Evolutionary conservation across 2,113 vertebrate species (phyloP).

Genomic region (Menidia beryllina): DNA sequence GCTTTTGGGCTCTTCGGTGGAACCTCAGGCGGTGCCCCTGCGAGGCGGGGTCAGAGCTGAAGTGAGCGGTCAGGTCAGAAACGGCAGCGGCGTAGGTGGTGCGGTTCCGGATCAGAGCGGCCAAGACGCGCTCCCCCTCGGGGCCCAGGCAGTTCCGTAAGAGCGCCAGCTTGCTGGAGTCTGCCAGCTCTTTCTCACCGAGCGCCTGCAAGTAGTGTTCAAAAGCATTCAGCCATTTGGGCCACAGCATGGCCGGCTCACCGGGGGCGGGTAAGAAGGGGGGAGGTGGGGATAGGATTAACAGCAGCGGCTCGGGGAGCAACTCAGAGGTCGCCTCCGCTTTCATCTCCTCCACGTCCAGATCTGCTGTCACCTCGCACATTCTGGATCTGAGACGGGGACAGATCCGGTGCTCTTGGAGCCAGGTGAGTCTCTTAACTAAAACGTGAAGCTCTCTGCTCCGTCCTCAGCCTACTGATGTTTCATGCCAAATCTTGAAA

Average conservation of each 20-base stretch:
- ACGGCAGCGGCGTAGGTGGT: constrained; percentile 46
- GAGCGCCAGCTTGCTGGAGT: constrained; percentile 62
- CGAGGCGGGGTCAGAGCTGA: constrained; percentile 30
- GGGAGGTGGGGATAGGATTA: constrained; percentile 69
- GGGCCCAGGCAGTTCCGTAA: constrained; percentile 70
- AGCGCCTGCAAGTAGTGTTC: constrained; percentile 62
- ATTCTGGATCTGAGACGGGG: constrained; percentile 24
- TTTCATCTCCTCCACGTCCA: constrained; percentile 32
- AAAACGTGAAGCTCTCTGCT: background rate
- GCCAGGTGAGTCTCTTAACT: too few relatives aligned
- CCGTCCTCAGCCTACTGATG: constrained; percentile 11
- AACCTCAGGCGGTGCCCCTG: constrained; percentile 55
- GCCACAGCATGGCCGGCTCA: constrained; percentile 56
- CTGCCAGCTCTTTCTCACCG: constrained; percentile 55
- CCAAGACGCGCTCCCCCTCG: constrained; percentile 62
- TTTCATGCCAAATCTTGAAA: constrained; percentile 16
- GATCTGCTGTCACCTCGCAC: constrained; percentile 38
- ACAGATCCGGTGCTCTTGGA: too few relatives aligned
- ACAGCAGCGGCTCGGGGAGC: constrained; percentile 59
- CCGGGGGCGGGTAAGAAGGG: constrained; percentile 51
- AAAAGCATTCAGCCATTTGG: constrained; percentile 66
- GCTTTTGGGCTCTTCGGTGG: constrained; percentile 61
- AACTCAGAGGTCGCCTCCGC: constrained; percentile 17
- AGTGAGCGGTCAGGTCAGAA: constrained; percentile 53
- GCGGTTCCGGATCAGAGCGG: constrained; percentile 27